A percentile compares a stretch with the other conserved stretches of the same genome.
Conservation (phyloP, 2,113 vertebrate species). For the Athene noctua region DNA sequence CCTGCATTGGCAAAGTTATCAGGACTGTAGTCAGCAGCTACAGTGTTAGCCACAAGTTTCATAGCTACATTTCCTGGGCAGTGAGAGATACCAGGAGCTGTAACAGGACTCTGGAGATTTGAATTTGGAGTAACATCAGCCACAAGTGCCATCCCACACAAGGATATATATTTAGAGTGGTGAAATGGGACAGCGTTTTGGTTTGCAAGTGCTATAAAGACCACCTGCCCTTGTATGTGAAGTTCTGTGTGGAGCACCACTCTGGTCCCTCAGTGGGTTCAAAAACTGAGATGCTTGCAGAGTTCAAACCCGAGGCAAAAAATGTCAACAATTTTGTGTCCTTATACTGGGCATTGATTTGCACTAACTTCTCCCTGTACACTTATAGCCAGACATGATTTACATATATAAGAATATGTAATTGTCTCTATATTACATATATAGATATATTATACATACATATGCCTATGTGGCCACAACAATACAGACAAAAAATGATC, state of each 20-base stretch:
- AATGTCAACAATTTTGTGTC: background rate
- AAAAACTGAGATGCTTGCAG: background rate
- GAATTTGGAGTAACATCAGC: background rate
- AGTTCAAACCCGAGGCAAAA: background rate
- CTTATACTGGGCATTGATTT: background rate
- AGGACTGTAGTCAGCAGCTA: background rate
- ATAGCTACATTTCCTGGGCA: background rate
- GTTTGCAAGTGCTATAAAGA: background rate
- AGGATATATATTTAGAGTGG: background rate
- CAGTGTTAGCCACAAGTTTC: background rate
- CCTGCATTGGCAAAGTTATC: background rate
- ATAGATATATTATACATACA: fast-evolving
- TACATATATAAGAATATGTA: background rate
- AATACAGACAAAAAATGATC: background rate
- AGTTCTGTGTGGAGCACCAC: background rate
- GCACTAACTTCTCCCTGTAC: background rate
- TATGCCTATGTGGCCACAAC: background rate
- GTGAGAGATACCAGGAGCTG: background rate
- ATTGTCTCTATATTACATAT: background rate
- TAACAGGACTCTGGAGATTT: background rate
- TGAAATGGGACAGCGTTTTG: background rate
- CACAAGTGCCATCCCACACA: background rate
- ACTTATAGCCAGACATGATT: background rate
- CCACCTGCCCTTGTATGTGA: background rate
- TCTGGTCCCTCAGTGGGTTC: background rate